A percentile compares a stretch with the other conserved stretches of the same genome.
Conservation (phyloP, 2,888 invertebrate species). For the Drosophila fulvimacula region DNA sequence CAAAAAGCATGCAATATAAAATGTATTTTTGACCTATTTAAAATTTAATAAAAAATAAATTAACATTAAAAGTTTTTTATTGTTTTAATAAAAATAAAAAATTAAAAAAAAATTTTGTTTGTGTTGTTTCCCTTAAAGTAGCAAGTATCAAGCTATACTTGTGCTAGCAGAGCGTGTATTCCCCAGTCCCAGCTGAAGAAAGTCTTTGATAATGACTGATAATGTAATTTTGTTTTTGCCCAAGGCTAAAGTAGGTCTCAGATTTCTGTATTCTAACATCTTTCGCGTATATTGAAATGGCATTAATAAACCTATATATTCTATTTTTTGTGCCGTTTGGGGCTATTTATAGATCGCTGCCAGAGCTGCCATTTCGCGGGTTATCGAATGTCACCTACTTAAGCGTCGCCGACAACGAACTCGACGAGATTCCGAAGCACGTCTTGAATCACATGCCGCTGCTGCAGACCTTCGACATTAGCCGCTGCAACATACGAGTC, state of each 20-base stretch:
- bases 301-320: conserved; percentile 18
- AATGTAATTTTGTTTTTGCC: background rate
- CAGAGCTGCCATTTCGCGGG: conserved; percentile 90
- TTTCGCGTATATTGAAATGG: conserved; percentile 35
- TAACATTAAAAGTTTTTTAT: background rate
- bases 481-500: conserved; percentile 91
- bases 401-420: conserved; percentile 92
- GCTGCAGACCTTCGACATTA: conserved; percentile 92
- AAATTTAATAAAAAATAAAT: background rate
- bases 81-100: too few species aligned
- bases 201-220: background rate
- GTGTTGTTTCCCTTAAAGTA: too few species aligned
- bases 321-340: conserved; percentile 26
- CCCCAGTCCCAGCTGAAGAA: background rate
- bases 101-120: too few species aligned
- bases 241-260: conserved; percentile 1
- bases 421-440: conserved; percentile 91
- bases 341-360: conserved; percentile 87
- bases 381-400: conserved; percentile 90
- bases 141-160: too few species aligned
- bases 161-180: background rate
- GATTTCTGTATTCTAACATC: conserved; percentile 41
- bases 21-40: too few species aligned
- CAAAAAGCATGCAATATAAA: conserved; percentile 54
- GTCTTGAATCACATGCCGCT: conserved; percentile 91